Conservation (phyloP, 2,888 invertebrate species). For the Digitonthophagus gazella region DNA sequence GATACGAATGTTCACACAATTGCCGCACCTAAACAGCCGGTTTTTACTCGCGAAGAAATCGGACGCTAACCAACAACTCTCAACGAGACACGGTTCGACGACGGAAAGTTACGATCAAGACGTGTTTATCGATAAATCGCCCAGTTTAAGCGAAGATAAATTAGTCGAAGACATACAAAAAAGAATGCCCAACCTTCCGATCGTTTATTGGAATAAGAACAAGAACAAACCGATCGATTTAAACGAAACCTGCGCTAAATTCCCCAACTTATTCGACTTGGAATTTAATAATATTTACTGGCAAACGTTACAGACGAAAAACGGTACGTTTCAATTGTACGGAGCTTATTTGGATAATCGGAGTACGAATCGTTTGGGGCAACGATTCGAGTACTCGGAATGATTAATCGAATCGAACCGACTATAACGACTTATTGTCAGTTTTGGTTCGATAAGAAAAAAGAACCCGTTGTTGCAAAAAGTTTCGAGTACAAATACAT, state of each 20-base stretch:
- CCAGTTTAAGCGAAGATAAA: conserved; percentile 68
- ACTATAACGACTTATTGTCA: conserved; percentile 80
- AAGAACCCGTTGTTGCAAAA: conserved; percentile 77
- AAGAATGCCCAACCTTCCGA: conserved; percentile 78
- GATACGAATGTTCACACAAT: too few species aligned
- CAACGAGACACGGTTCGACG: conserved; percentile 46
- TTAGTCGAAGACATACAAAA: conserved; percentile 76
- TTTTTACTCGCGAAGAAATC: conserved; percentile 55
- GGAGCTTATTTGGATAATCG: conserved; percentile 88
- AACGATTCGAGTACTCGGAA: conserved; percentile 75
- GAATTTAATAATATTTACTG: conserved; percentile 93
- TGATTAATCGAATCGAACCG: conserved; percentile 88
- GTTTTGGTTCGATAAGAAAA: conserved; percentile 84
- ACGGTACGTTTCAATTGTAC: conserved; percentile 88
- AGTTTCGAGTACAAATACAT: conserved; percentile 90
- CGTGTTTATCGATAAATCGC: conserved; percentile 61
- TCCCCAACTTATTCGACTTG: conserved; percentile 85
- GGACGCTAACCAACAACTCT: conserved; percentile 39
- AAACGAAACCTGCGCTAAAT: conserved; percentile 76
- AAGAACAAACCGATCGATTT: conserved; percentile 70
- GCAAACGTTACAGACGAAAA: conserved; percentile 79
- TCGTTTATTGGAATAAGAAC: conserved; percentile 81
- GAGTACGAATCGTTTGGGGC: conserved; percentile 73
- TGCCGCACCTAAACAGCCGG: conserved; percentile 51
- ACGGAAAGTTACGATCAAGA: conserved; percentile 55